These are phyloP conservation scores for Pelvicachromis taeniatus DNA, from an alignment of 2,113 vertebrate genomes.

Conservation along the genomic window DNA sequence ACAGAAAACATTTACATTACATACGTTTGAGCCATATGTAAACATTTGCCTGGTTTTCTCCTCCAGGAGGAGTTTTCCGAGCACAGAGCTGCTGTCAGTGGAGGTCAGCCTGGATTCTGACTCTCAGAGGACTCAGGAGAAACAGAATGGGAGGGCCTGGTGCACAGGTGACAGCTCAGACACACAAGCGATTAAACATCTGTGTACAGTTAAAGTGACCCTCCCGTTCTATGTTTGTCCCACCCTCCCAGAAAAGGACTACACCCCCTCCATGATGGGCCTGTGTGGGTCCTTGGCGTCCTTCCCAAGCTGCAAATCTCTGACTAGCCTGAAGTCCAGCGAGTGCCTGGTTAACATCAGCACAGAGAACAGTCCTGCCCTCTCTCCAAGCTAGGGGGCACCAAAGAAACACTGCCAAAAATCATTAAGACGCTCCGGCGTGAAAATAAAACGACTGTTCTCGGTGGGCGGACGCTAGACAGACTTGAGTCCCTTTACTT, in stretches of 20 bases:
- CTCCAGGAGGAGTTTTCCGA: conserved; percentile 86
- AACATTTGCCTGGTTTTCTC: neutral
- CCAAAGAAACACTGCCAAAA: conserved; percentile 43
- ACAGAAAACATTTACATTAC: accelerated
- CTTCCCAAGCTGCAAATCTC: conserved; percentile 92
- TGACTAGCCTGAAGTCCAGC: conserved; percentile 94
- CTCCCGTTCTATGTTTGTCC: neutral
- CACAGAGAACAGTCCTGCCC: conserved; percentile 87
- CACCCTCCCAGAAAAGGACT: conserved; percentile 82
- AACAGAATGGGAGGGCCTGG: conserved; percentile 87
- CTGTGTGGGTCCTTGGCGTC: conserved; percentile 93
- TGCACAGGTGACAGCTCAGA: conserved; percentile 62
- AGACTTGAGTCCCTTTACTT: conserved; percentile 27
- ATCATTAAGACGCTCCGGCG: conserved; percentile 24
- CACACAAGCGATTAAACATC: neutral
- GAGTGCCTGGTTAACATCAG: conserved; percentile 98
- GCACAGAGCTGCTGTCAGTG: conserved; percentile 86
- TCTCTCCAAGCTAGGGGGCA: conserved; percentile 86
- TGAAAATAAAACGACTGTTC: conserved; percentile 21
- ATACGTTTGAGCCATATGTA: neutral
- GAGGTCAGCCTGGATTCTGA: conserved; percentile 89
- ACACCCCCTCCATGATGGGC: conserved; percentile 93
- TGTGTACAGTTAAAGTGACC: neutral
- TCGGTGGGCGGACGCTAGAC: neutral
- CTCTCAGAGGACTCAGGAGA: conserved; percentile 80